Conservation (phyloP, 2,797 vertebrate genomes). For the Saxicola maurus region DNA sequence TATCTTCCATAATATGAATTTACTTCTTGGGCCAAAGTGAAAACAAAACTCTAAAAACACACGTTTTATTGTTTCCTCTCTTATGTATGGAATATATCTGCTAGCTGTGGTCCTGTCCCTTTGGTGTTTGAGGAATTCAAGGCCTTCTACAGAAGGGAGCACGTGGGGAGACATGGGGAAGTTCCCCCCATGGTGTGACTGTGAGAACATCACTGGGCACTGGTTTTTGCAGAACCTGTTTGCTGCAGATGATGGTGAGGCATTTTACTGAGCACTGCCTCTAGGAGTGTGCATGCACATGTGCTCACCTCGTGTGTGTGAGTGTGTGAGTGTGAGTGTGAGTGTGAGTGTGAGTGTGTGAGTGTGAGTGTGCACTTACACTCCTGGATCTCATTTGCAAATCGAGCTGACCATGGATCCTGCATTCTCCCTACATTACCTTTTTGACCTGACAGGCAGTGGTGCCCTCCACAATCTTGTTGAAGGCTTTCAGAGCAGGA, state of each 20-base stretch:
- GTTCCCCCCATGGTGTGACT: accelerated
- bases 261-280: neutral
- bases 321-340: too few species aligned
- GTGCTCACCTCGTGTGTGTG: neutral
- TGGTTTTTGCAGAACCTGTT: neutral
- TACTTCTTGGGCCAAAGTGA: neutral
- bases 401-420: neutral
- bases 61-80: neutral
- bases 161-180: accelerated
- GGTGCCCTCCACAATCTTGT: neutral
- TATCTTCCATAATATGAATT: neutral
- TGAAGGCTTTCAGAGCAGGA: neutral
- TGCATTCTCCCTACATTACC: neutral
- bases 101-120: neutral
- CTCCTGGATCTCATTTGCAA: neutral
- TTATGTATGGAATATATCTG: neutral
- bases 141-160: neutral
- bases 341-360: too few species aligned
- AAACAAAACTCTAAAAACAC: neutral
- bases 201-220: neutral
- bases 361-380: accelerated
- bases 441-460: neutral
- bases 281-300: neutral
- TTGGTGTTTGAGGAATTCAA: neutral
- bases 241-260: neutral